A percentile compares a stretch with the other conserved stretches of the same genome.
phyloP scores from a whole-genome alignment of 2,797 vertebrate species.

The Calcarius lapponicus region DNA sequence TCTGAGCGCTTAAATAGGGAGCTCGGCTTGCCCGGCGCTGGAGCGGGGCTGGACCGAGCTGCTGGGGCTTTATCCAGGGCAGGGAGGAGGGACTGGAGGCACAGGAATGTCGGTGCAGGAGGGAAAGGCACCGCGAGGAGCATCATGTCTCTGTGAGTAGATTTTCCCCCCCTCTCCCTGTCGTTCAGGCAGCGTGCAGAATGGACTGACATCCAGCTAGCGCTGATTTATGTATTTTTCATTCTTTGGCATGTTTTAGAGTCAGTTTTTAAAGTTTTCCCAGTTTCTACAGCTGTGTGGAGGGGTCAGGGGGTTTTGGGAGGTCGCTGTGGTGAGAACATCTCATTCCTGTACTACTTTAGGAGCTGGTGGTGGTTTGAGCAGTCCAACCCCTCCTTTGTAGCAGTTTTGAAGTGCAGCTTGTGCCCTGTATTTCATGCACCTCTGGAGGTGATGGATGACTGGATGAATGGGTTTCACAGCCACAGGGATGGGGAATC shows the following conservation, averaged over 20 bases:
- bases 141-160: slow-evolving; percentile 65
- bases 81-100: not conserved
- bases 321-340: fast-evolving
- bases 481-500: too few relatives aligned
- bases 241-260: not conserved
- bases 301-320: not conserved
- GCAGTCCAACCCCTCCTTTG: too few relatives aligned
- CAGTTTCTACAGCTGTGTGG: not conserved
- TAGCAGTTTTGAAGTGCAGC: too few relatives aligned
- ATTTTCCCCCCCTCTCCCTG: fast-evolving
- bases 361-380: too few relatives aligned
- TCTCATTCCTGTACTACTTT: not conserved
- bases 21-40: not conserved
- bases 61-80: not conserved
- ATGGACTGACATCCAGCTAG: not conserved
- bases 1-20: slow-evolving; percentile 35
- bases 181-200: not conserved
- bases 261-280: not conserved
- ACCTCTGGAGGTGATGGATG: too few relatives aligned
- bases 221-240: not conserved
- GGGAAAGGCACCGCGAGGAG: not conserved
- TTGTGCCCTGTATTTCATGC: too few relatives aligned
- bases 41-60: not conserved
- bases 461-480: too few relatives aligned
- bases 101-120: not conserved